A percentile compares a stretch with the other conserved stretches of the same genome.
Conservation (phyloP, 2,888 invertebrate species). For the Cryptophagus acutangulus region DNA sequence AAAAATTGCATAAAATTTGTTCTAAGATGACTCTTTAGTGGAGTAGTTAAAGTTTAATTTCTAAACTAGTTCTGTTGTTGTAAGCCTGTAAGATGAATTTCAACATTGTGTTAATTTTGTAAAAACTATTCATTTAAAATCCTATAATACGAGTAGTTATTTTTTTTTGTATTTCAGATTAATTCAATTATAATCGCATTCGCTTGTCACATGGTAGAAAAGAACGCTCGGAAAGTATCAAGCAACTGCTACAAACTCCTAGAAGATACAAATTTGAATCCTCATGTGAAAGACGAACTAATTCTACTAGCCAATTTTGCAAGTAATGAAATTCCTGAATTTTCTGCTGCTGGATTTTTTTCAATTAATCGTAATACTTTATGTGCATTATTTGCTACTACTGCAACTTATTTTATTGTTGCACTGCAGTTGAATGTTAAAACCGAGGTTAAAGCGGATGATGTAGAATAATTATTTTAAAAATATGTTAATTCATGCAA, state of each 20-base stretch:
- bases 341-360: slow-evolving; percentile 10
- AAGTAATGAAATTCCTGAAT: background rate
- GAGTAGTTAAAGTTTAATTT: too few relatives aligned
- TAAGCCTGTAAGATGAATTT: too few relatives aligned
- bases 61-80: too few relatives aligned
- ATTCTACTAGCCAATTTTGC: slow-evolving; percentile 5
- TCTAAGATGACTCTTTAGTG: too few relatives aligned
- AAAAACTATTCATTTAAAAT: too few relatives aligned
- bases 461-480: too few relatives aligned
- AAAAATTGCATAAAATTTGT: too few relatives aligned
- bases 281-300: slow-evolving; percentile 2
- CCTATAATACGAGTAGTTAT: too few relatives aligned
- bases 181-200: slow-evolving; percentile 4
- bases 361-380: slow-evolving; percentile 4
- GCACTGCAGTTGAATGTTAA: slow-evolving; percentile 7
- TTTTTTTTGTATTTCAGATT: too few relatives aligned
- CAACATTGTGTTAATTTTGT: too few relatives aligned
- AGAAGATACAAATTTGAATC: background rate
- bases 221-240: background rate
- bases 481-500: too few relatives aligned
- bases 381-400: slow-evolving; percentile 1
- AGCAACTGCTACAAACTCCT: slow-evolving; percentile 1
- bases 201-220: slow-evolving; percentile 1
- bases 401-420: slow-evolving; percentile 9
- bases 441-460: too few relatives aligned